Evolutionary conservation across 2,797 vertebrate genomes (phyloP), one percentile per base, ranked within the genome.

Genomic region (Myiotriccus ornatus): DNA sequence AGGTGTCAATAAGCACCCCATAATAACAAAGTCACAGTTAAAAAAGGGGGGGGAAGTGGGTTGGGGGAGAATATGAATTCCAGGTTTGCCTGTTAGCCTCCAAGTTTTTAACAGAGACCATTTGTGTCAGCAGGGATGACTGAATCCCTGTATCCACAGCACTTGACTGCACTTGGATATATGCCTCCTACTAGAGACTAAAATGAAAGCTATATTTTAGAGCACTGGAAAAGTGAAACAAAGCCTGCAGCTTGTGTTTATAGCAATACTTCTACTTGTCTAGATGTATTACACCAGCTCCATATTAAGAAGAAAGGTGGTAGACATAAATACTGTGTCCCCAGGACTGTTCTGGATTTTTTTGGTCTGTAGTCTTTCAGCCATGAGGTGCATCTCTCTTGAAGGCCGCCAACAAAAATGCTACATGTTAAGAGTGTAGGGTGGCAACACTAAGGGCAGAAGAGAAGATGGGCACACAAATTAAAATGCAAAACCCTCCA

Each of bases 141-240:
- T 80, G 93, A 94, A 88, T 84, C 87, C 57, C 62, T 52, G 60
- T 81, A 87, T 78, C 73, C 57, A 68, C 65, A 93, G 84, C 80
- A 88, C 71, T 81, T 94, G 91, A 94, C 67, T 92, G 59, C 44
- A 34, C 68, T 91, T 82, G 57, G 90, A 94, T 95, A 91, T 87
- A 95, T 78, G 86, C 88, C 68, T 94, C 74, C 89, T 93, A 82
- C 84, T 87, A 96, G 37, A 86, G 47, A 86, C 67, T 90, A 90
- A 96, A 95, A 96, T 91, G 93, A 95, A 95, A 92, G 82, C 91
- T 87, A 10, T 89, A 85, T 89, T 92, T 89, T 86, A 95, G 69
- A 93, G 67, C 56, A 44, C 52, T 81, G 49, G 28, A 84, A 91
- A 84, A 93, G 79, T 84, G 74, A 93, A 94, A 86, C 73, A 93